phyloP scores from a whole-genome alignment of 1,140 invertebrate genomes.

The Zaprionus gabonicus region DNA sequence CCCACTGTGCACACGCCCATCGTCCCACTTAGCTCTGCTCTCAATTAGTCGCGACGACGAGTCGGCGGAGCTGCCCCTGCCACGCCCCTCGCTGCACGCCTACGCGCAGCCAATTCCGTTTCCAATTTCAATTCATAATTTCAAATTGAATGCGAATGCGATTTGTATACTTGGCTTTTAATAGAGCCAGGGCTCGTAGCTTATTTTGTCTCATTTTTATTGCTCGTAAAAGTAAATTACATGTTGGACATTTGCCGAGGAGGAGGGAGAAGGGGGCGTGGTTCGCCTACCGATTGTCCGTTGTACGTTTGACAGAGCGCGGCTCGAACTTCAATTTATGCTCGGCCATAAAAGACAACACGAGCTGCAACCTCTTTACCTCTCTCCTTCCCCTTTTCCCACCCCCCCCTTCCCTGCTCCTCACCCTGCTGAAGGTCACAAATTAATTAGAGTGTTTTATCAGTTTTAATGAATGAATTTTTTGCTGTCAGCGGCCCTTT shows the following conservation, averaged over 20 bases:
- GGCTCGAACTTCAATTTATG: slow-evolving; percentile 51
- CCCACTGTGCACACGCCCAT: slow-evolving; percentile 45
- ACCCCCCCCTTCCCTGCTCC: neutral
- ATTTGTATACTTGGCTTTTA: slow-evolving; percentile 46
- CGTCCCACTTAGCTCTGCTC: slow-evolving; percentile 1
- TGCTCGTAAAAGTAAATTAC: slow-evolving; percentile 57
- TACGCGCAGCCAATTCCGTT: neutral
- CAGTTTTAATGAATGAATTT: slow-evolving; percentile 42
- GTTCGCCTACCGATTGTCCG: neutral
- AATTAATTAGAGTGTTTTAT: slow-evolving; percentile 57
- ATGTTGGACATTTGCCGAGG: slow-evolving; percentile 15
- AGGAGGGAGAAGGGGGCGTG: neutral
- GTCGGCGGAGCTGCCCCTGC: neutral
- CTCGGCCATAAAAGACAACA: slow-evolving; percentile 37
- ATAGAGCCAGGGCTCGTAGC: slow-evolving; percentile 18
- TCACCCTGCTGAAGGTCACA: slow-evolving; percentile 37
- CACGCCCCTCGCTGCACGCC: neutral
- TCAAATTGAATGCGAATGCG: slow-evolving; percentile 54
- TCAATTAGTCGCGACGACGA: slow-evolving; percentile 30
- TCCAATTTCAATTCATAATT: slow-evolving; percentile 53
- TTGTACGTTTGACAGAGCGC: no score
- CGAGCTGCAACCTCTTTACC: slow-evolving; percentile 1
- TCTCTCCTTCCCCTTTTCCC: neutral
- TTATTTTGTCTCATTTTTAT: slow-evolving; percentile 49
- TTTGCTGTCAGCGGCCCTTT: neutral